phyloP scores from a whole-genome alignment of 2,797 vertebrate genomes.

The Enteromius afrohamiltoni region DNA sequence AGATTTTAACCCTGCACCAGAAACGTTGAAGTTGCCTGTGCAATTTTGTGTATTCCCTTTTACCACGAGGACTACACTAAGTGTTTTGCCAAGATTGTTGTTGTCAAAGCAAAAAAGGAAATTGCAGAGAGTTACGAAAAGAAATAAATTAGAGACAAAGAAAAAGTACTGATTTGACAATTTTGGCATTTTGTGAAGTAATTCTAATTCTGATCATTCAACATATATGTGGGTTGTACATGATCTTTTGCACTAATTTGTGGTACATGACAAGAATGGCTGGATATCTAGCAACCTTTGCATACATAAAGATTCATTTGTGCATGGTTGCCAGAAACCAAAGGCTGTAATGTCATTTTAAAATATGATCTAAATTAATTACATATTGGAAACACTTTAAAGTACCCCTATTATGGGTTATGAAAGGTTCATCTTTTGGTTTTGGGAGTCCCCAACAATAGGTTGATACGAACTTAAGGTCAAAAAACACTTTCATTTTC shows the following conservation, averaged over 20 bases:
- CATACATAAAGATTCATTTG: neutral
- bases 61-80: slow-evolving; percentile 3
- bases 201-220: neutral
- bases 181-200: neutral
- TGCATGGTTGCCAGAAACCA: neutral
- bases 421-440: too few species aligned
- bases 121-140: neutral
- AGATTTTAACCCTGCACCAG: slow-evolving; percentile 27
- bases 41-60: slow-evolving; percentile 39
- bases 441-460: too few species aligned
- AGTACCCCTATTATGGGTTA: too few species aligned
- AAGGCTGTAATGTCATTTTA: neutral
- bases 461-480: too few species aligned
- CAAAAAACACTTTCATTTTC: too few species aligned
- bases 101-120: neutral
- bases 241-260: neutral
- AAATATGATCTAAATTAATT: neutral
- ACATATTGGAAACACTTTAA: neutral
- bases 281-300: neutral
- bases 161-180: neutral
- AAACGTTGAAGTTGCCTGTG: neutral
- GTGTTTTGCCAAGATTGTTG: slow-evolving; percentile 23
- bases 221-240: neutral
- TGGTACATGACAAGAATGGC: neutral
- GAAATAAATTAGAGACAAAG: neutral